Percentiles rank a stretch among this genome's conserved stretches.
These are phyloP conservation scores for Oncorhynchus mykiss DNA, from an alignment of 2,113 vertebrate species.

Conservation along the genomic window DNA sequence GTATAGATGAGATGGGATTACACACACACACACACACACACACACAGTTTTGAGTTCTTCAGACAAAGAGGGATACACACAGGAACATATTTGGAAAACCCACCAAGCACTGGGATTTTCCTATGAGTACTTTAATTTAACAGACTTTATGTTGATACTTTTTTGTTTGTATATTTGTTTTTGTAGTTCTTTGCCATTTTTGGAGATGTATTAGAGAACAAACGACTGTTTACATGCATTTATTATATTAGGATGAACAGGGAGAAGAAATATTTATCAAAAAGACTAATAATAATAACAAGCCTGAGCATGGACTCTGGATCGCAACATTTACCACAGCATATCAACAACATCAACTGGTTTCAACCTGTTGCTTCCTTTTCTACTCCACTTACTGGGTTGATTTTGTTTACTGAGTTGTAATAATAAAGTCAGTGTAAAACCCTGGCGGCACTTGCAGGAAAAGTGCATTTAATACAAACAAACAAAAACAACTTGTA, in stretches of 20 bases:
- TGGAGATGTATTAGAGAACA: constrained; percentile 65
- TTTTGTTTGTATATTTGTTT: constrained; percentile 74
- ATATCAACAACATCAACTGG: constrained; percentile 81
- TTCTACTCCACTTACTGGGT: constrained; percentile 47
- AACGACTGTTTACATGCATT: constrained; percentile 89
- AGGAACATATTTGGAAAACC: constrained; percentile 38
- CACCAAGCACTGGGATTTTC: constrained; percentile 59
- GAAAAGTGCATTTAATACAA: constrained; percentile 79
- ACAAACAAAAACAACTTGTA: constrained; percentile 3
- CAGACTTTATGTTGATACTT: constrained; percentile 48
- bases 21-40: constrained; percentile 12
- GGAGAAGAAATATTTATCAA: constrained; percentile 72
- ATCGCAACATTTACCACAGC: constrained; percentile 62
- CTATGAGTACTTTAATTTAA: constrained; percentile 64
- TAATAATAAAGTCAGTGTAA: constrained; percentile 55
- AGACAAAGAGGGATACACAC: constrained; percentile 35
- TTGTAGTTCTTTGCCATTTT: constrained; percentile 57
- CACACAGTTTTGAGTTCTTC: constrained; percentile 22
- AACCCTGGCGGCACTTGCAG: constrained; percentile 87
- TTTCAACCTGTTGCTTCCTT: constrained; percentile 82
- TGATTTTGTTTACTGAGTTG: constrained; percentile 55
- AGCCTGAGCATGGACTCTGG: constrained; percentile 73
- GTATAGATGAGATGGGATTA: constrained; percentile 39
- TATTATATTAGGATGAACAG: constrained; percentile 72
- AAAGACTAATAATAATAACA: constrained; percentile 73